Evolutionary conservation across 2,797 vertebrate species (phyloP).

Genomic region (Todus mexicanus): DNA sequence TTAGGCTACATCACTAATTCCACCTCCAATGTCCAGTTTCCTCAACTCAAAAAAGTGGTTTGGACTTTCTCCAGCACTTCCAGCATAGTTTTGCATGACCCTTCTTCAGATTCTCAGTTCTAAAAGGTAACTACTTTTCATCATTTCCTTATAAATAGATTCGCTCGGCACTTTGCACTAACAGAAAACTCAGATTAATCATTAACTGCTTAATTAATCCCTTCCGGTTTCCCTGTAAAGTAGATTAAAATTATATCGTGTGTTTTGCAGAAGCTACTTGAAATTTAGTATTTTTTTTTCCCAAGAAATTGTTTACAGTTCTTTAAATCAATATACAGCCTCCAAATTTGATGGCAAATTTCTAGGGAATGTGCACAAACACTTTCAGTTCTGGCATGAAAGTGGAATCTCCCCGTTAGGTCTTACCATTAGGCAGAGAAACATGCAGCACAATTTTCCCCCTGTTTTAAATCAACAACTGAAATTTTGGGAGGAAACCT

Average conservation of each 20-base stretch:
- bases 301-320: background rate
- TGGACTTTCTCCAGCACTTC: background rate
- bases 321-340: background rate
- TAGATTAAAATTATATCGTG: constrained; percentile 17
- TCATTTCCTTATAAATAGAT: background rate
- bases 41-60: background rate
- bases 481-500: background rate
- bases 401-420: background rate
- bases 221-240: background rate
- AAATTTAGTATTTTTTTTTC: background rate
- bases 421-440: background rate
- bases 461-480: background rate
- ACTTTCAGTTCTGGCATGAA: background rate
- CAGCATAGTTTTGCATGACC: background rate
- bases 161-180: constrained; percentile 14
- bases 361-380: background rate
- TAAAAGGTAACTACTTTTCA: background rate
- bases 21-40: background rate
- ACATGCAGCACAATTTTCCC: background rate
- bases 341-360: background rate
- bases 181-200: background rate
- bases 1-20: background rate
- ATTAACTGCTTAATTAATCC: constrained; percentile 17
- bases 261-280: constrained; percentile 18
- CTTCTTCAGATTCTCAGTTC: background rate